These are phyloP conservation scores for Chloroceryle aenea DNA, from an alignment of 2,113 vertebrate species.

Conservation along the genomic window DNA sequence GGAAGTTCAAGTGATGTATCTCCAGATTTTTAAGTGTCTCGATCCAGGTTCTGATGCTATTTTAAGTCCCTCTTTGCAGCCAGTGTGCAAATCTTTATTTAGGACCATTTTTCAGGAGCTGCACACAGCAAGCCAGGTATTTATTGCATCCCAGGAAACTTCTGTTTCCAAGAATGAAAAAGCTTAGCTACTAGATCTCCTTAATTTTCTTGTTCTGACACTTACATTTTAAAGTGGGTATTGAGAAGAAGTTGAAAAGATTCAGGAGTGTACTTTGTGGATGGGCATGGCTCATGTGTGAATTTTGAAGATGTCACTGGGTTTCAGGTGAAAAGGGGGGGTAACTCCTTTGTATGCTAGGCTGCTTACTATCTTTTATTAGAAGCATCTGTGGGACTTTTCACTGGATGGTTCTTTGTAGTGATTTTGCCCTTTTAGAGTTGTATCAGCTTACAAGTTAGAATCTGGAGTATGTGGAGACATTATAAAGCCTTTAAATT, in stretches of 20 bases:
- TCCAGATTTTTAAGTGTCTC: neutral
- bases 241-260: neutral
- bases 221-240: neutral
- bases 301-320: neutral
- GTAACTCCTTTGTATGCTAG: neutral
- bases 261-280: neutral
- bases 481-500: slow-evolving; percentile 29
- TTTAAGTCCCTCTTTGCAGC: neutral
- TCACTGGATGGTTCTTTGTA: slow-evolving; percentile 41
- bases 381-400: slow-evolving; percentile 62
- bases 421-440: slow-evolving; percentile 63
- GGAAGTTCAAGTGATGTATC: neutral
- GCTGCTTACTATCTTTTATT: slow-evolving; percentile 35
- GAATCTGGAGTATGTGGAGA: slow-evolving; percentile 34
- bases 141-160: slow-evolving; percentile 14
- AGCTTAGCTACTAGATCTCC: neutral
- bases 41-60: neutral
- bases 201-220: neutral
- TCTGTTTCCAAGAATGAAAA: neutral
- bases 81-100: slow-evolving; percentile 22
- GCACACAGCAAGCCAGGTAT: neutral
- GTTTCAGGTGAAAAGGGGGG: neutral
- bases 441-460: slow-evolving; percentile 51
- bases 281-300: neutral
- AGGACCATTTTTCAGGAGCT: slow-evolving; percentile 29